Percentiles rank a stretch among this genome's conserved stretches.
phyloP scores from a whole-genome alignment of 2,113 vertebrate species.

The Ceuthmochares aereus region DNA sequence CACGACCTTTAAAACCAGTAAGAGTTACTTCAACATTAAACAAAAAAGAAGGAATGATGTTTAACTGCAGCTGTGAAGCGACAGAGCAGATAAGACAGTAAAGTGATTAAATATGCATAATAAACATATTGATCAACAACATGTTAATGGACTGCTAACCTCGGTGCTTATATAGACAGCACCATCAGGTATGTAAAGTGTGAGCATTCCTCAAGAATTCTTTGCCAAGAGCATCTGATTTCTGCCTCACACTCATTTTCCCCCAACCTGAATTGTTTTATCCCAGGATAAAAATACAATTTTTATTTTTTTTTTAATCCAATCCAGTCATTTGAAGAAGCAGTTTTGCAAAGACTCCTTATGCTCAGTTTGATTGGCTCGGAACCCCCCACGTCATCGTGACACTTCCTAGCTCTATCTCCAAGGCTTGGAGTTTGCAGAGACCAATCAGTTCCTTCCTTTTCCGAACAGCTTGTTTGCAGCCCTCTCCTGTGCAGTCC shows the following conservation, averaged over 20 bases:
- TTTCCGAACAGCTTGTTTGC: neutral
- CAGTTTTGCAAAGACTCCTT: neutral
- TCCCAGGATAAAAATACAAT: slow-evolving; percentile 10
- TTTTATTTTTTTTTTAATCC: neutral
- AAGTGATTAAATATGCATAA: neutral
- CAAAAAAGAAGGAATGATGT: neutral
- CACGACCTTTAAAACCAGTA: neutral
- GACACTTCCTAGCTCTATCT: slow-evolving; percentile 19
- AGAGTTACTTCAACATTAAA: neutral
- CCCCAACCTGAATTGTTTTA: neutral
- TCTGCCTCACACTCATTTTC: neutral
- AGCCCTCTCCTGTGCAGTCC: neutral
- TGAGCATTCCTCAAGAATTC: neutral
- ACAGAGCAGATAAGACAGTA: neutral
- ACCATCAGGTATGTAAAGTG: neutral
- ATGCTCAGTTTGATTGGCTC: neutral
- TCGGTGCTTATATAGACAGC: neutral
- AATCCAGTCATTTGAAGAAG: neutral
- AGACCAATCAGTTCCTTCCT: slow-evolving; percentile 17
- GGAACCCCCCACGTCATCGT: neutral
- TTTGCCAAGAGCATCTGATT: neutral
- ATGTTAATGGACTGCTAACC: neutral
- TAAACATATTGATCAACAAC: neutral
- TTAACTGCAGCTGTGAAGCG: neutral
- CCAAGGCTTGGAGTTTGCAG: slow-evolving; percentile 31